Percentiles rank a stretch among this genome's conserved stretches.
Conservation (phyloP, 2,797 vertebrate species). For the Triplophysa yarkandensis region DNA sequence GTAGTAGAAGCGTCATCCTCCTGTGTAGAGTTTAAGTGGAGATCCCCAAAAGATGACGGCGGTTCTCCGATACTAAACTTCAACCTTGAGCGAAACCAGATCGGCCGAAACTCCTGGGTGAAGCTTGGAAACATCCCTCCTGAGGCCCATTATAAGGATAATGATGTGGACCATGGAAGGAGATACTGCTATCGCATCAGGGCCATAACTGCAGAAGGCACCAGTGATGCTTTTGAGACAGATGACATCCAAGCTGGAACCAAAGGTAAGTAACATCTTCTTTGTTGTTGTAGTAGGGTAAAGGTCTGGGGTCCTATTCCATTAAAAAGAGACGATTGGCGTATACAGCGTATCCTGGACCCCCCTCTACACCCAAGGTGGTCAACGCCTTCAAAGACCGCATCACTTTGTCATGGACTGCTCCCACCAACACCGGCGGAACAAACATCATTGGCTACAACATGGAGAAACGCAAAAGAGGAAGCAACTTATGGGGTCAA, state of each 20-base stretch:
- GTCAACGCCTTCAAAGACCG: slow-evolving; percentile 77
- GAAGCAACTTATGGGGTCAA: slow-evolving; percentile 80
- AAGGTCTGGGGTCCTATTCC: not conserved
- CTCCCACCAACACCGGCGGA: slow-evolving; percentile 76
- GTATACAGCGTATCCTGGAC: slow-evolving; percentile 78
- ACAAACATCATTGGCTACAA: slow-evolving; percentile 81
- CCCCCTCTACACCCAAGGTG: slow-evolving; percentile 78
- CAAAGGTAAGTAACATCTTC: slow-evolving; percentile 75
- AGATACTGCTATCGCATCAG: slow-evolving; percentile 87
- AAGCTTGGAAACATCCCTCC: slow-evolving; percentile 77
- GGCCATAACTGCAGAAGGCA: slow-evolving; percentile 79
- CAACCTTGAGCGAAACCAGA: slow-evolving; percentile 82
- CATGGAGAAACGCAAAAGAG: slow-evolving; percentile 84
- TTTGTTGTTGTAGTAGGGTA: not conserved
- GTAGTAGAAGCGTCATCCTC: slow-evolving; percentile 74
- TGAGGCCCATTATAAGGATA: slow-evolving; percentile 79
- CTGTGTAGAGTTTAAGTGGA: slow-evolving; percentile 83
- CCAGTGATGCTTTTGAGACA: slow-evolving; percentile 81
- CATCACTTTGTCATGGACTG: slow-evolving; percentile 80
- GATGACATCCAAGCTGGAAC: slow-evolving; percentile 82
- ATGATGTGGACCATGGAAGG: slow-evolving; percentile 78
- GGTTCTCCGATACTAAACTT: slow-evolving; percentile 80
- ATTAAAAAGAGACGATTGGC: not conserved
- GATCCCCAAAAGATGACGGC: slow-evolving; percentile 81
- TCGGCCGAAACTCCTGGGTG: slow-evolving; percentile 83